Evolutionary conservation across 2,113 vertebrate genomes (phyloP).

Genomic region (Brachyistius frenatus): DNA sequence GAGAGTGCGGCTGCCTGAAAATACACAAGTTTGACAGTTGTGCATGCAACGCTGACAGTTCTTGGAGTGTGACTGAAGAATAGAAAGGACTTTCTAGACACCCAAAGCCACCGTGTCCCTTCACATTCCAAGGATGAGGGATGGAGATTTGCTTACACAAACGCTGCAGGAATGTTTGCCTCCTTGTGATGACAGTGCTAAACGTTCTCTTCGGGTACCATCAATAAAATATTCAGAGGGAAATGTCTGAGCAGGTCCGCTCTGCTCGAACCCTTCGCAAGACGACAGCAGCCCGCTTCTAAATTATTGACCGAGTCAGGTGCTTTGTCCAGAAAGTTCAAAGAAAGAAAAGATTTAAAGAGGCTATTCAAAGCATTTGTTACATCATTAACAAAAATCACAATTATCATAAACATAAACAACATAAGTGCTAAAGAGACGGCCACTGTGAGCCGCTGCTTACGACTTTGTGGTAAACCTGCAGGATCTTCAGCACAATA

Average conservation of each 20-base stretch:
- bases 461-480: background rate
- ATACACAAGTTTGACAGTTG: slow-evolving; percentile 36
- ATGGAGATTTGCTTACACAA: slow-evolving; percentile 62
- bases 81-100: slow-evolving; percentile 29
- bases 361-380: background rate
- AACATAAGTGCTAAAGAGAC: too few relatives aligned
- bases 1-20: slow-evolving; percentile 24
- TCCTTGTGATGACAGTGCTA: slow-evolving; percentile 53
- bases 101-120: slow-evolving; percentile 52
- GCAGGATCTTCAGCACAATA: slow-evolving; percentile 1
- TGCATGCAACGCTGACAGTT: slow-evolving; percentile 32
- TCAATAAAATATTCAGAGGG: slow-evolving; percentile 60
- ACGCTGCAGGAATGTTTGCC: slow-evolving; percentile 52
- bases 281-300: slow-evolving; percentile 7
- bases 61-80: slow-evolving; percentile 39
- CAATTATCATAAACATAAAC: background rate
- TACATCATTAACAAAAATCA: slow-evolving; percentile 2
- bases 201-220: slow-evolving; percentile 28
- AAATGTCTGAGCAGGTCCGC: slow-evolving; percentile 40
- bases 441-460: too few relatives aligned
- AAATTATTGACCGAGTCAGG: slow-evolving; percentile 48
- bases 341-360: slow-evolving; percentile 18
- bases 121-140: slow-evolving; percentile 51
- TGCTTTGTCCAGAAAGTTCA: slow-evolving; percentile 18
- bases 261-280: slow-evolving; percentile 24